Conservation (phyloP, 2,797 vertebrate species). For the Odontamblyopus rebecca region DNA sequence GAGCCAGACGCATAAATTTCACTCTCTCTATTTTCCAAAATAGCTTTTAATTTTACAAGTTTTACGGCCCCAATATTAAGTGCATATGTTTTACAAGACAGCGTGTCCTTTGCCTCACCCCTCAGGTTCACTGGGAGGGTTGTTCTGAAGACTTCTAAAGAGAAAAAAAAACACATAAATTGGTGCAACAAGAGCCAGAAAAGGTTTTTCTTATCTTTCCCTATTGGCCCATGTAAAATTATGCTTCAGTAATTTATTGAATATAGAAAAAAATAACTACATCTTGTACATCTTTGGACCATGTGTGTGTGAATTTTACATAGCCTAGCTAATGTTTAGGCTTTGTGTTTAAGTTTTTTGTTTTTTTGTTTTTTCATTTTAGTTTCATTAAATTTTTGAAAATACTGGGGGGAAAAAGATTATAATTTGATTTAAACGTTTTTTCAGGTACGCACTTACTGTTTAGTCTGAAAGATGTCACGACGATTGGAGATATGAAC, state of each 20-base stretch:
- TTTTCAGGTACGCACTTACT: background rate
- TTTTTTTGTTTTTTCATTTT: background rate
- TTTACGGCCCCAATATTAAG: constrained; percentile 96
- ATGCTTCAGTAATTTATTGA: background rate
- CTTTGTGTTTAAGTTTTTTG: background rate
- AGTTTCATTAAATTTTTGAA: no score
- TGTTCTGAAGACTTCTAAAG: constrained; percentile 62
- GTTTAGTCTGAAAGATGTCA: background rate
- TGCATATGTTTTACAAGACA: constrained; percentile 98
- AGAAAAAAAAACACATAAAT: constrained; percentile 42
- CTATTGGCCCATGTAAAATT: constrained; percentile 22
- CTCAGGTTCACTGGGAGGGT: constrained; percentile 71
- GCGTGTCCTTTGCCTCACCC: constrained; percentile 92
- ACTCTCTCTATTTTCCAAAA: constrained; percentile 94
- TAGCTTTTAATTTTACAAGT: constrained; percentile 98
- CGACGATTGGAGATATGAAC: background rate
- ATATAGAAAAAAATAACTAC: background rate
- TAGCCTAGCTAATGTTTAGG: no score
- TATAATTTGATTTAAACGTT: no score
- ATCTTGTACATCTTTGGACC: background rate
- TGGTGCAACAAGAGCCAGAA: constrained; percentile 19
- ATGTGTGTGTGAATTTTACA: background rate
- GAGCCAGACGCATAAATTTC: constrained; percentile 94
- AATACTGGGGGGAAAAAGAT: no score
- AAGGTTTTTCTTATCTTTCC: constrained; percentile 31